Evolutionary conservation across 1,140 invertebrate species (phyloP), one percentile per base, ranked within the genome.

Genomic region (Drosophila biarmipes): DNA sequence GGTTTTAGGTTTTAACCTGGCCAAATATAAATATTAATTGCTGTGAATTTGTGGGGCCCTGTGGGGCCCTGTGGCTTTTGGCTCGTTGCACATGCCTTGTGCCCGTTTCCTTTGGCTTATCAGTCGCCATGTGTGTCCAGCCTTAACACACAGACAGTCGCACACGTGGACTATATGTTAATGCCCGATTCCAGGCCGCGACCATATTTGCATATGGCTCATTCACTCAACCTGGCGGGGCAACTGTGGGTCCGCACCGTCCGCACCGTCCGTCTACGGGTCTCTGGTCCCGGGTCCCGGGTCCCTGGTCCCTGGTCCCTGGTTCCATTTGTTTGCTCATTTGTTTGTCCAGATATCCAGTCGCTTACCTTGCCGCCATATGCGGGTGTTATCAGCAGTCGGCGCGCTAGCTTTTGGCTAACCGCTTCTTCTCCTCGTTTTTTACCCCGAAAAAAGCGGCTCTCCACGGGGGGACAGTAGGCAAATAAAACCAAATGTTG

Each of bases 401-500:
- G 53, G 27, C 80, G 27, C 80, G 80, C 59, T 86, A 74, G 78
- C 82, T 86, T 86, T 86, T 87, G 82, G 78, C 82, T 78, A 69
- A 73, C 79, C 62, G 35, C 69, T 56, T 35, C 52, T 61, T 51
- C 15, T 49, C 4, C n/a, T 31, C 24, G 45, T 15, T 48, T 29
- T 48, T 27, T n/a, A 5, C 27, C 24, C 24, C 3, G 10, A 43
- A 19, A 24, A 46, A 27, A 27, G 46, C 15, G 54, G 45, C 21
- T 52, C 66, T 69, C n/a, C n/a, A 43, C 27, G 17, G 63, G 63
- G 49, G 63, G 40, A 54, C 66, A 69, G 56, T 48, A 59, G 80
- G 76, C 75, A 87, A 87, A 87, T 84, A 87, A 87, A 87, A 87
- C 84, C 84, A 80, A 89, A 89, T 89, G 71, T 85, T 89, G 76